Conservation (phyloP, 2,888 invertebrate genomes). For the Prosapia bicincta region DNA sequence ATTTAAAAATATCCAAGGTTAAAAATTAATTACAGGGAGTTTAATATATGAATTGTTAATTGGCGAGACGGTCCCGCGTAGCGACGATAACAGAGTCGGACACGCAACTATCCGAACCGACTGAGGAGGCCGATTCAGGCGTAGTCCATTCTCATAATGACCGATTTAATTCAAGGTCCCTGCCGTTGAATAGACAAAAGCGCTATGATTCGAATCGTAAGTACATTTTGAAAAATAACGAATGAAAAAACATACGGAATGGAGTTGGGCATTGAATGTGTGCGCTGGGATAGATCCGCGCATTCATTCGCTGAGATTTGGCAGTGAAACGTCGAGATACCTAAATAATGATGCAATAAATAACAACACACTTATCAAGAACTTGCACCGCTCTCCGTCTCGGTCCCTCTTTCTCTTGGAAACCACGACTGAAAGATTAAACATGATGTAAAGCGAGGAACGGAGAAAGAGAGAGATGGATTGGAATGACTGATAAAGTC, state of each 20-base stretch:
- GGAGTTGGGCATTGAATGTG: not conserved
- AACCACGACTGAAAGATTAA: not conserved
- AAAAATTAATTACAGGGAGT: not conserved
- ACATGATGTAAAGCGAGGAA: not conserved
- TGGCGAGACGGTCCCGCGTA: not conserved
- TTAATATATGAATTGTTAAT: slow-evolving; percentile 2
- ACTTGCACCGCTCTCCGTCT: not conserved
- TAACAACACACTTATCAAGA: slow-evolving; percentile 13
- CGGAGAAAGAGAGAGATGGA: not conserved
- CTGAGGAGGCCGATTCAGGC: not conserved
- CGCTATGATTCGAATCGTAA: not conserved
- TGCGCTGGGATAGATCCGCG: not conserved
- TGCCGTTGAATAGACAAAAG: not conserved
- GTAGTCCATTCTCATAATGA: not conserved
- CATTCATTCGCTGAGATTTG: slow-evolving; percentile 13
- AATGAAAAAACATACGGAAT: not conserved
- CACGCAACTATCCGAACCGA: not conserved
- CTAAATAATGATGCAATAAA: slow-evolving; percentile 32
- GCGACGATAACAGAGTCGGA: not conserved
- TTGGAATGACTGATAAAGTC: not conserved
- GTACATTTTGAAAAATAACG: not conserved
- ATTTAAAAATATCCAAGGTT: not conserved
- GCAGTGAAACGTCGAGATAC: slow-evolving; percentile 15
- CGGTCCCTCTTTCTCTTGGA: too few species aligned
- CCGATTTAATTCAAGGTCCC: not conserved